These are phyloP conservation scores for Telmatherina bonti DNA, from an alignment of 2,797 vertebrate species.

Conservation along the genomic window DNA sequence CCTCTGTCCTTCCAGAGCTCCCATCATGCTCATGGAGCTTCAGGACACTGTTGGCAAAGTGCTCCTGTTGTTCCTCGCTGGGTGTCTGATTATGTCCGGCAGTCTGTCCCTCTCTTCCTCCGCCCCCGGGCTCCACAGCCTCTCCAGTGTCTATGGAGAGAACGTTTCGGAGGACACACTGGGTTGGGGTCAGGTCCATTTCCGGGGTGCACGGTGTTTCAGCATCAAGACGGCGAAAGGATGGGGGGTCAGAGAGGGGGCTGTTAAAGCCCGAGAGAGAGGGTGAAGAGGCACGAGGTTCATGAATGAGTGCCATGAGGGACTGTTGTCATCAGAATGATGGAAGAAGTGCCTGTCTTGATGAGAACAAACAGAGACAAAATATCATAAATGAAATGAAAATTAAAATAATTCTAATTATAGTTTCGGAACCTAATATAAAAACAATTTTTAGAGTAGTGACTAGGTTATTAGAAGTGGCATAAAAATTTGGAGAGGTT, in stretches of 20 bases:
- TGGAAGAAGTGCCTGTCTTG: slow-evolving; percentile 46
- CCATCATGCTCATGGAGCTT: slow-evolving; percentile 89
- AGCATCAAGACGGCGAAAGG: slow-evolving; percentile 87
- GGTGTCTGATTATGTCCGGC: slow-evolving; percentile 83
- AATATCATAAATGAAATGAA: slow-evolving; percentile 34
- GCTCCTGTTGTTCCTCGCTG: slow-evolving; percentile 84
- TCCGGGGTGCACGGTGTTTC: slow-evolving; percentile 93
- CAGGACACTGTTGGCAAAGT: slow-evolving; percentile 90
- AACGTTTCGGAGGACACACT: slow-evolving; percentile 93
- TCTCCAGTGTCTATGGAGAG: slow-evolving; percentile 88
- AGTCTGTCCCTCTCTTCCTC: slow-evolving; percentile 67
- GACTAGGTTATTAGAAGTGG: neutral
- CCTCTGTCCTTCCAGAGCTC: slow-evolving; percentile 66
- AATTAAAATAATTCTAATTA: neutral
- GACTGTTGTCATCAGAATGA: slow-evolving; percentile 68
- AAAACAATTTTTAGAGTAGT: neutral
- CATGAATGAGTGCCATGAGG: slow-evolving; percentile 92
- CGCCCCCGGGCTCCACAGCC: slow-evolving; percentile 67
- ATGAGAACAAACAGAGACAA: slow-evolving; percentile 19
- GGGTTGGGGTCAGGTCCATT: slow-evolving; percentile 93
- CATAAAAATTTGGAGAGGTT: neutral
- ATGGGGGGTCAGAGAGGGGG: slow-evolving; percentile 86
- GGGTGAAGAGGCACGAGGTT: slow-evolving; percentile 91
- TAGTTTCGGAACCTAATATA: neutral
- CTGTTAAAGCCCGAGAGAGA: slow-evolving; percentile 90